phyloP scores from a whole-genome alignment of 1,140 invertebrate genomes.

The Microvelia longipes region DNA sequence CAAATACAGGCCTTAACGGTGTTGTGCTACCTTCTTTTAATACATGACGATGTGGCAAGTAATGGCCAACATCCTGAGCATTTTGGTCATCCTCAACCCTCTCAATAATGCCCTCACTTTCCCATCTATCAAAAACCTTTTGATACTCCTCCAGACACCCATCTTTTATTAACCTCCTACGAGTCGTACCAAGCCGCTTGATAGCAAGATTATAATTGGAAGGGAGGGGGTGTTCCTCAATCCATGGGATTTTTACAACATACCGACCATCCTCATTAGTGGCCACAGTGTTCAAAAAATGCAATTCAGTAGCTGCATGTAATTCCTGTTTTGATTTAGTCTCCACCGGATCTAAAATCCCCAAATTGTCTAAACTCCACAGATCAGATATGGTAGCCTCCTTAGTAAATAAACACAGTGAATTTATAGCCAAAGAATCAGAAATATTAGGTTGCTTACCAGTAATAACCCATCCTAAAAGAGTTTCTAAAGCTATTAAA shows the following conservation, averaged over 20 bases:
- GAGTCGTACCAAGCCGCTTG: background rate
- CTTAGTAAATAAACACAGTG: background rate
- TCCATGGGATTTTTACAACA: background rate
- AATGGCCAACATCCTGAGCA: background rate
- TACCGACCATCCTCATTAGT: background rate
- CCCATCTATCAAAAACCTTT: background rate
- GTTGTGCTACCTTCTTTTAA: background rate
- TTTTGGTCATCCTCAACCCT: background rate
- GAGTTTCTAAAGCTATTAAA: background rate
- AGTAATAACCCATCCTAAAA: background rate
- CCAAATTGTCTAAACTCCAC: background rate
- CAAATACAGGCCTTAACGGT: background rate
- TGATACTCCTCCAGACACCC: background rate
- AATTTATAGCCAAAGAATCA: background rate
- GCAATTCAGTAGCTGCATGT: background rate
- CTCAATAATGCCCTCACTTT: background rate
- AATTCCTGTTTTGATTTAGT: background rate
- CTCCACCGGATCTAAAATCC: background rate
- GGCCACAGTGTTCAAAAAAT: background rate
- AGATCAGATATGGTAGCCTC: background rate
- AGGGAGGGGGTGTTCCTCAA: background rate
- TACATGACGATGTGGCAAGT: background rate
- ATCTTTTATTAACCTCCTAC: background rate
- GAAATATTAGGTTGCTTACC: background rate
- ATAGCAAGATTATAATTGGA: background rate